These are phyloP conservation scores for Stichopus horrens DNA, from an alignment of 53 echinoderm and acorn worm genomes.

Conservation along the genomic window DNA sequence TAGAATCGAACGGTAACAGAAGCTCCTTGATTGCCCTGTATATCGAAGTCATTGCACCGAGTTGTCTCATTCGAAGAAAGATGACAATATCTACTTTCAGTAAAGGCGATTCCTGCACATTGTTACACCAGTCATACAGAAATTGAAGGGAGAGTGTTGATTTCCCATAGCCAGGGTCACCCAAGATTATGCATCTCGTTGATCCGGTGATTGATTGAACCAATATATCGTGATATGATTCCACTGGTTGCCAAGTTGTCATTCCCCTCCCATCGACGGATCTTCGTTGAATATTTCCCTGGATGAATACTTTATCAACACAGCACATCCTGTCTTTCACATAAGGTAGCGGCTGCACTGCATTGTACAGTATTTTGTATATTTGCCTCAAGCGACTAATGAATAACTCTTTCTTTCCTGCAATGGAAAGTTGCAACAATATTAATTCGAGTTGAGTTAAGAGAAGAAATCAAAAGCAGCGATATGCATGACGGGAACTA, in stretches of 20 bases:
- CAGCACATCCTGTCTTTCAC: too few relatives aligned
- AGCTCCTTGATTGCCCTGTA: neutral
- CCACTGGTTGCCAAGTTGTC: neutral
- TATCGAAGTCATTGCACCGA: neutral
- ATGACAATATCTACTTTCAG: neutral
- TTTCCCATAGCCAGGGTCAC: slow-evolving; percentile 17
- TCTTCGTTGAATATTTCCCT: too few relatives aligned
- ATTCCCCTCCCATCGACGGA: too few relatives aligned
- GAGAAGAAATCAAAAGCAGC: too few relatives aligned
- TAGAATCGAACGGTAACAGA: neutral
- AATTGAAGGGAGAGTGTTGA: slow-evolving; percentile 11
- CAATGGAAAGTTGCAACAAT: too few relatives aligned
- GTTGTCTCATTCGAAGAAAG: slow-evolving; percentile 11
- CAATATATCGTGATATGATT: neutral
- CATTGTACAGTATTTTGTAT: too few relatives aligned
- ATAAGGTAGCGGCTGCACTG: too few relatives aligned
- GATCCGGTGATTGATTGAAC: neutral
- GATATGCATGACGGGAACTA: too few relatives aligned
- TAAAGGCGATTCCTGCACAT: neutral
- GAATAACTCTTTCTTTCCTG: too few relatives aligned
- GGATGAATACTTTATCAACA: too few relatives aligned
- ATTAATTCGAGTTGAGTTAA: too few relatives aligned
- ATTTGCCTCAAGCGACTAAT: too few relatives aligned
- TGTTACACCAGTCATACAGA: slow-evolving; percentile 22
- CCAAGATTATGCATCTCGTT: neutral